These are phyloP conservation scores for Narcine bancroftii DNA, from an alignment of 2,113 vertebrate genomes.

Conservation along the genomic window DNA sequence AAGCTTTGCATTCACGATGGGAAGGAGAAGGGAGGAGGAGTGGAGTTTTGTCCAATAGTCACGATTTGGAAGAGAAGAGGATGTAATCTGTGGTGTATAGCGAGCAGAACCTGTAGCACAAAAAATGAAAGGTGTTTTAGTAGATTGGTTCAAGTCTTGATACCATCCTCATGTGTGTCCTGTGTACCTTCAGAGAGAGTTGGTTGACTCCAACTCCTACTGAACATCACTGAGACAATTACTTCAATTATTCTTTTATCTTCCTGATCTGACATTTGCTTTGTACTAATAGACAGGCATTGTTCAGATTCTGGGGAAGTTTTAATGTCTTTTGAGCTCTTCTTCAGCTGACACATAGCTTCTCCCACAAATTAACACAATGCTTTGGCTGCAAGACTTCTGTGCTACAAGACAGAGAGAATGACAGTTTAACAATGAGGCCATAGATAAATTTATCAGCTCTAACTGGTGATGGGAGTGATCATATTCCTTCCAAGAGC, in stretches of 20 bases:
- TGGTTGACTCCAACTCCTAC: slow-evolving; percentile 2
- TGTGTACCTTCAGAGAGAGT: neutral
- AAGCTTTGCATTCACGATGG: neutral
- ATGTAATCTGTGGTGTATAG: neutral
- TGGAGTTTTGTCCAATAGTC: neutral
- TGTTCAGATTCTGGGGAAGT: neutral
- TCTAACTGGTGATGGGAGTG: neutral
- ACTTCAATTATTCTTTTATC: neutral
- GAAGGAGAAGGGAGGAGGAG: neutral
- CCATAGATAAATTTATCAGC: neutral
- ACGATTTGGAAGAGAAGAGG: neutral
- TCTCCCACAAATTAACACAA: neutral
- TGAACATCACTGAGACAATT: neutral
- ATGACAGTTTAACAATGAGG: neutral
- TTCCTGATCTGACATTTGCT: neutral
- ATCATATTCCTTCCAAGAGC: neutral
- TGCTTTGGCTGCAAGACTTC: neutral
- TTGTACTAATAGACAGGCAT: slow-evolving; percentile 13
- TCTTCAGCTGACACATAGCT: neutral
- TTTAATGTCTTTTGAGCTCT: neutral
- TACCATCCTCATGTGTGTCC: neutral
- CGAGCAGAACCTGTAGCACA: neutral
- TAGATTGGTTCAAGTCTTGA: neutral
- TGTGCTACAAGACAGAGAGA: neutral
- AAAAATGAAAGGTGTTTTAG: neutral